phyloP scores from a whole-genome alignment of 2,113 vertebrate species.

The Ailurus styani region DNA sequence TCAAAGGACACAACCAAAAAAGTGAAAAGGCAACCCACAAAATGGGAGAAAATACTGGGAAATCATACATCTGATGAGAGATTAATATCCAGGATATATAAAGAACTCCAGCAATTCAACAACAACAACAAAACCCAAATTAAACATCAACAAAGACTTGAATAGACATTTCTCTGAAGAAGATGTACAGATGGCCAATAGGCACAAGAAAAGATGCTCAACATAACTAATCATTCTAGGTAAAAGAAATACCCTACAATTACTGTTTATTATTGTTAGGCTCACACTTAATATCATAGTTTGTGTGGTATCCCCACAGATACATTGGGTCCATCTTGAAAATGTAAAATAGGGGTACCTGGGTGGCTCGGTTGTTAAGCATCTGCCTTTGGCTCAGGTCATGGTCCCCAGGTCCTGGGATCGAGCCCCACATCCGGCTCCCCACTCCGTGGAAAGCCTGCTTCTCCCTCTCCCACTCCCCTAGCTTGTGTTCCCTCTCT shows the following conservation, averaged over 20 bases:
- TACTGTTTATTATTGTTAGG: background rate
- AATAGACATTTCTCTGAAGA: background rate
- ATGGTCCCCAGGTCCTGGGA: too few relatives aligned
- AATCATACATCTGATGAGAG: background rate
- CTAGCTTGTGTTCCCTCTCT: too few relatives aligned
- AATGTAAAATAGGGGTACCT: background rate
- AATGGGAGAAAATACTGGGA: background rate
- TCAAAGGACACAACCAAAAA: background rate
- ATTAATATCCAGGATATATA: background rate
- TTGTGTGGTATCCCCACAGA: background rate
- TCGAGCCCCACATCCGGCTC: too few relatives aligned
- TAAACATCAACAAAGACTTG: background rate
- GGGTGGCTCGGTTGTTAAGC: too few relatives aligned
- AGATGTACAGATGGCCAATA: background rate
- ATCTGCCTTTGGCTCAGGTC: too few relatives aligned
- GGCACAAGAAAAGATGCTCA: background rate
- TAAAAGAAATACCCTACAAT: background rate
- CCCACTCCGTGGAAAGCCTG: too few relatives aligned
- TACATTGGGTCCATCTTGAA: background rate
- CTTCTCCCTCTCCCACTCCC: too few relatives aligned
- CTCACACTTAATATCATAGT: background rate
- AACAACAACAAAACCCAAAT: background rate
- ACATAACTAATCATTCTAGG: too few relatives aligned
- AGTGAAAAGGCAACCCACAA: background rate
- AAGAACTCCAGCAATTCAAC: background rate